Percentiles rank a stretch among this genome's conserved stretches.
These are phyloP conservation scores for Akabosia matsudoensis DNA, from an alignment of 1,140 invertebrate genomes.

Conservation along the genomic window DNA sequence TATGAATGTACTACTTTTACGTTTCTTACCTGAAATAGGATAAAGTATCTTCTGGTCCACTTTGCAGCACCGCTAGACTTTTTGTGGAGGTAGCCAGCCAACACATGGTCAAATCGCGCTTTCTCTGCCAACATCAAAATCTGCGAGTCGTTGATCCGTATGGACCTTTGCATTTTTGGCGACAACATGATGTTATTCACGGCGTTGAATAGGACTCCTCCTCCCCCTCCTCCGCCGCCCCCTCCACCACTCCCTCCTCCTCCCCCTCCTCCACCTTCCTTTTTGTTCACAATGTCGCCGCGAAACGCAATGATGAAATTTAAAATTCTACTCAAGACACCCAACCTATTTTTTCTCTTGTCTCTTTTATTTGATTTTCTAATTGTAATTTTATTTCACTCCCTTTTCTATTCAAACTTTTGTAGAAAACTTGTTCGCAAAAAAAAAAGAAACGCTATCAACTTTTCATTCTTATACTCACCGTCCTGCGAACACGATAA, in stretches of 20 bases:
- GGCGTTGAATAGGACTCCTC: neutral
- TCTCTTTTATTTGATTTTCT: neutral
- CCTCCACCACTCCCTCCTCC: neutral
- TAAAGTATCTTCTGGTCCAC: slow-evolving; percentile 87
- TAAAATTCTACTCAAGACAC: neutral
- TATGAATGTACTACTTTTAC: neutral
- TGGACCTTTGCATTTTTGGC: slow-evolving; percentile 76
- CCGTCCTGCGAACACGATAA: too few species aligned
- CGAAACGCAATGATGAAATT: neutral
- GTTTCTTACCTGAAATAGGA: slow-evolving; percentile 75
- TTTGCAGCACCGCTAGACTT: slow-evolving; percentile 77
- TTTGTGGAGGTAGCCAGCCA: slow-evolving; percentile 79
- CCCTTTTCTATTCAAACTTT: too few species aligned
- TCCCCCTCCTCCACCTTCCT: neutral
- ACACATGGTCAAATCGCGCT: slow-evolving; percentile 71
- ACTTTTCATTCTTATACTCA: too few species aligned
- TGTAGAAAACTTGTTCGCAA: too few species aligned
- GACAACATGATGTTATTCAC: slow-evolving; percentile 60
- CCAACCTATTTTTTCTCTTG: neutral
- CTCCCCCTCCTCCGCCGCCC: neutral
- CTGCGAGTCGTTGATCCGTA: slow-evolving; percentile 69
- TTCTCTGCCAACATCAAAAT: slow-evolving; percentile 79
- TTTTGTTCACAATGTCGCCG: neutral
- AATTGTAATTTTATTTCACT: neutral
- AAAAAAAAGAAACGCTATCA: too few species aligned